Evolutionary conservation across 2,797 vertebrate genomes (phyloP).

Genomic region (Chrosomus eos): DNA sequence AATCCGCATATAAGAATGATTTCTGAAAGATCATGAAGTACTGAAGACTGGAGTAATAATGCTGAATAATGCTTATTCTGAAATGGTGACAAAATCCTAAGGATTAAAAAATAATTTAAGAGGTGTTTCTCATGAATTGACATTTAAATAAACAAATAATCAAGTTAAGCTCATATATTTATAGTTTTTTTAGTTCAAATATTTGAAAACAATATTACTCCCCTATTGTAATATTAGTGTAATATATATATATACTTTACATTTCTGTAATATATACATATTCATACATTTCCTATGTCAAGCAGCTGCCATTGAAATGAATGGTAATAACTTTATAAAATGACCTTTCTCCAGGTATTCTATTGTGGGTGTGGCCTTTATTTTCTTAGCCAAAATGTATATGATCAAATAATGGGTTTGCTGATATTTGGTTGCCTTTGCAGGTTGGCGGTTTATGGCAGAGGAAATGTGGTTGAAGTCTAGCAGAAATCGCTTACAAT

Average conservation of each 20-base stretch:
- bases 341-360: background rate
- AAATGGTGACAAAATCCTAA: background rate
- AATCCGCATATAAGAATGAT: background rate
- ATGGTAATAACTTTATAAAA: background rate
- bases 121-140: no score
- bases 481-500: constrained; percentile 3
- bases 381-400: background rate
- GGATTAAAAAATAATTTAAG: no score
- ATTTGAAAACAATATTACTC: background rate
- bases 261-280: background rate
- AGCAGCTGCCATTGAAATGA: background rate
- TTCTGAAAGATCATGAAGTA: background rate
- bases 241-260: background rate
- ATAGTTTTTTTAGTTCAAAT: background rate
- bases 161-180: no score
- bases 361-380: background rate
- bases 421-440: background rate
- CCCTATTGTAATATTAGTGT: no score
- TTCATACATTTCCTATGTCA: background rate
- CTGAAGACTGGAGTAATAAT: background rate
- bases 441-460: background rate
- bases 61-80: background rate
- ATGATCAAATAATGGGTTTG: background rate
- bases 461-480: background rate
- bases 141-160: background rate